Evolutionary conservation across 2,797 vertebrate genomes (phyloP), one percentile per base, ranked within the genome.

Genomic region (Epinephelus malabaricus): DNA sequence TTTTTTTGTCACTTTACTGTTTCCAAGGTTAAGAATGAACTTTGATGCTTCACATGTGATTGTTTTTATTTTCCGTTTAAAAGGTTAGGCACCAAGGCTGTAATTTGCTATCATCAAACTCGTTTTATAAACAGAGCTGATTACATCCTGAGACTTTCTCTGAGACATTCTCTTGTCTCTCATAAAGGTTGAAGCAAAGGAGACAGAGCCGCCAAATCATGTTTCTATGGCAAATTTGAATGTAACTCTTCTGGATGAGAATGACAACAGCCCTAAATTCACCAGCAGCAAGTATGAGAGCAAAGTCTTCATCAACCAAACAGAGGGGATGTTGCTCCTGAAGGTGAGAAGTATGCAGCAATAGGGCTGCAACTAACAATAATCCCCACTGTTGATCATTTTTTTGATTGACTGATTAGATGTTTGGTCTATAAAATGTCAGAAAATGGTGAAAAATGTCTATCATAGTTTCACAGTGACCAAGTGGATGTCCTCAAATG

Each of bases 231-330:
- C 40, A 2, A 45, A 9, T 45, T 40, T 61, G 59, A 61, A 21
- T 15, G 7, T 61, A 45, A 61, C 59, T 61, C 59, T 61, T 45
- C 40, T 61, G 59, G 59, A 61, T 43, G 59, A 59, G 56, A 59
- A 59, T 19, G 56, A 59, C 34, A 59, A 59, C 56, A 59, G 56
- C 56, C 56, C 56, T 23, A 45, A 61, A 61, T 61, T 61, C 59
- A 61, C n/a, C 59, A 61, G 59, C 40, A 61, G 40, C 59, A 8
- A 45, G 38, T 61, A 61, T 15, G 59, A 61, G 7, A 45, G 59
- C 40, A 61, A 45, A 61, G 40, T 62, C 21, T 62, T 62, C 60
- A 25, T 21, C 14, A 62, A 62, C 40, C 60, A 62, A 17, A 62
- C 60, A 2, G 60, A 62, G 21, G 60, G 40, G 14, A 62, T 62